phyloP scores from a whole-genome alignment of 2,888 invertebrate species.

The Hofmannophila pseudospretella region DNA sequence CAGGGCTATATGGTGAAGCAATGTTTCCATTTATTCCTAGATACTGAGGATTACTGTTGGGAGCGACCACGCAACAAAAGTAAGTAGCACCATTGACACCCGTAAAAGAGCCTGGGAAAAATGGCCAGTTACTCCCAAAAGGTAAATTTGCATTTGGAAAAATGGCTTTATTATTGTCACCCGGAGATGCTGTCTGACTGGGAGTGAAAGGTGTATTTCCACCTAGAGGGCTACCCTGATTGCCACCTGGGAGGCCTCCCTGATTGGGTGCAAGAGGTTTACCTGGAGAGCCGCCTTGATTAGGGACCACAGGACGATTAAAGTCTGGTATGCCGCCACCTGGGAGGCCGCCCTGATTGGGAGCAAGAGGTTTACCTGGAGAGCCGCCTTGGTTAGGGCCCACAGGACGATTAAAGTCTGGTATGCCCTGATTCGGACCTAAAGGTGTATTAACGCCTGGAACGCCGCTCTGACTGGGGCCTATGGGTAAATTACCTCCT shows the following conservation, averaged over 20 bases:
- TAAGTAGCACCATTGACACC: slow-evolving; percentile 6
- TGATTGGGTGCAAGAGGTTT: slow-evolving; percentile 1
- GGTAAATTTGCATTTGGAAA: not conserved
- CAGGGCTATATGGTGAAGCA: too few relatives aligned
- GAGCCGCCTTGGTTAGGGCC: not conserved
- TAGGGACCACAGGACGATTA: slow-evolving; percentile 18
- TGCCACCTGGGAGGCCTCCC: not conserved
- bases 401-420: slow-evolving; percentile 1
- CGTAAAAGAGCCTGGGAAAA: slow-evolving; percentile 5
- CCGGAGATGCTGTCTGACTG: not conserved
- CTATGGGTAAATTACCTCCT: not conserved
- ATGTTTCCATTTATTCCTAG: slow-evolving; percentile 1
- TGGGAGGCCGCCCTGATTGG: slow-evolving; percentile 5
- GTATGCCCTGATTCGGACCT: slow-evolving; percentile 1
- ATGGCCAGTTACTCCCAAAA: slow-evolving; percentile 6
- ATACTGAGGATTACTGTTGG: slow-evolving; percentile 2
- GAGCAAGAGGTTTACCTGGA: not conserved
- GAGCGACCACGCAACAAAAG: slow-evolving; percentile 10
- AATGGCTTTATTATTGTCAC: not conserved
- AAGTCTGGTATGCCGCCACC: not conserved
- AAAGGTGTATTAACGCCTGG: not conserved
- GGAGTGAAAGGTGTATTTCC: slow-evolving; percentile 4
- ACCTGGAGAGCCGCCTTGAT: slow-evolving; percentile 13
- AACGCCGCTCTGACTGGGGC: not conserved
- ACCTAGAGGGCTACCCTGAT: slow-evolving; percentile 11